Evolutionary conservation across 2,797 vertebrate species (phyloP), one percentile per base, ranked within the genome.

Genomic region (Leucoraja ocellata): DNA sequence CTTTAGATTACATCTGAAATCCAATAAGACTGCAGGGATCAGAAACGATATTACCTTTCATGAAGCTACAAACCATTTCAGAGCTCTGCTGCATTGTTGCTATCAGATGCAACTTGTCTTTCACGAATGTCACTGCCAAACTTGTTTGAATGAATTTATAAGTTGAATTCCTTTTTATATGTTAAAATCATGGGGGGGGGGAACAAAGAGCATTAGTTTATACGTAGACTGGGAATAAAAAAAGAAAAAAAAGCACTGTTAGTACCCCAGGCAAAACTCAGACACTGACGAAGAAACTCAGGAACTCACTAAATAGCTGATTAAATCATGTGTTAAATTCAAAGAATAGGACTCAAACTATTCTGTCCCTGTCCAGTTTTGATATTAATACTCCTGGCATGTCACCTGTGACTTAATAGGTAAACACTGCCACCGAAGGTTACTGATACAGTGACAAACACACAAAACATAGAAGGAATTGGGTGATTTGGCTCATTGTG

Each of bases 1-100:
- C 21, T 91, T 91, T 74, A 54, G 88, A 91, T 91, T 73, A 46
- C 88, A 91, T 73, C 88, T 46, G 36, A 36, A 91, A 91, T 91
- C 32, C 65, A 91, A 91, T 73, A 71, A 46, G 68, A 91, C 68
- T 73, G 21, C 36, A 32, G 21, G 13, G 36, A 91, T 91, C 88
- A 71, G 68, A 91, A 91, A 36, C 0, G 18, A 73, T 73, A 73
- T 74, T 91, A 65, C n/a, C 36, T 39, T 73, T 91, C 68, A 73
- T 13, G 36, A 91, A 25, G 65, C 65, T 73, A 28, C 88, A 73
- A 71, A 46, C 36, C 36, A 91, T 91, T 68, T 74, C 88, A 46
- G 36, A 46, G 68, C 36, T 1, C 32, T 46, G 32, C 88, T 46
- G 32, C 32, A 39, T 25, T 28, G 1, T 7, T 61, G 13, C 86